Conservation (phyloP, 1,140 invertebrate genomes). For the Drosophila simulans region DNA sequence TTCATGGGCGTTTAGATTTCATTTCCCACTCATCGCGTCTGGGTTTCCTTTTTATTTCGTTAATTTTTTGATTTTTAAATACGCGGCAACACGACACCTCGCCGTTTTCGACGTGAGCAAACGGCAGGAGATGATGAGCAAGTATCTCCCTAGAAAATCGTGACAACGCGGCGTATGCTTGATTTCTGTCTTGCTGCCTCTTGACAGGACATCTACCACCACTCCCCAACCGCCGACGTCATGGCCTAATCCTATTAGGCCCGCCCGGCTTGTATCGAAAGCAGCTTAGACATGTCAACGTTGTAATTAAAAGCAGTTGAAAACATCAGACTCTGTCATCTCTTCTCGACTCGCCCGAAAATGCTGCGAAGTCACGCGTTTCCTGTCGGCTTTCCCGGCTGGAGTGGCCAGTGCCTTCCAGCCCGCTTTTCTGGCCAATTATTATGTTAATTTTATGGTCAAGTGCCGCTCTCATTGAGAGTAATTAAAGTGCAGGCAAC, state of each 20-base stretch:
- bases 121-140: neutral
- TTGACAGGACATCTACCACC: conserved; percentile 40
- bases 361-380: conserved; percentile 72
- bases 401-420: conserved; percentile 4
- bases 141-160: conserved; percentile 31
- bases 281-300: conserved; percentile 80
- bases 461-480: conserved; percentile 51
- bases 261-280: conserved; percentile 72
- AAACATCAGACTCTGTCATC: conserved; percentile 56
- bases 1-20: conserved; percentile 66
- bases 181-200: conserved; percentile 41
- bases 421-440: conserved; percentile 50
- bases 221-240: conserved; percentile 12
- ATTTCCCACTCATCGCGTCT: conserved; percentile 45
- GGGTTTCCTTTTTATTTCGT: neutral
- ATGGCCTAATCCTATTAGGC: conserved; percentile 70
- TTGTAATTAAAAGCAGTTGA: conserved; percentile 79
- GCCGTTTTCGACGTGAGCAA: neutral
- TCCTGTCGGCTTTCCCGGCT: conserved; percentile 63
- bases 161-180: conserved; percentile 57
- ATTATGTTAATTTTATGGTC: conserved; percentile 76
- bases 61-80: conserved; percentile 45
- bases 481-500: conserved; percentile 59
- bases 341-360: conserved; percentile 35
- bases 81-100: conserved; percentile 44